phyloP scores from a whole-genome alignment of 2,113 vertebrate species.

The Onychostruthus taczanowskii region DNA sequence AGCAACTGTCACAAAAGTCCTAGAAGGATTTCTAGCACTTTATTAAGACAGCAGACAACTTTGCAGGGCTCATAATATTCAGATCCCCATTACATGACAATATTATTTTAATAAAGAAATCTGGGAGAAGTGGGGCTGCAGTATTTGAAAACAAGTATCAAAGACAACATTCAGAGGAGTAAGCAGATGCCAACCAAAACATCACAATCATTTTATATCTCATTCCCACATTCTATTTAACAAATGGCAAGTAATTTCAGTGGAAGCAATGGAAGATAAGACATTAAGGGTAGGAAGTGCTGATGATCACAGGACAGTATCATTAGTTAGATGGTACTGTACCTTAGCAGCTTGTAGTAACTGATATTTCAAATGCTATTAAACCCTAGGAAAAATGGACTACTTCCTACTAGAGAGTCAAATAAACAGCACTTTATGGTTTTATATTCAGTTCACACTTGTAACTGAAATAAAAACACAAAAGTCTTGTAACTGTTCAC shows the following conservation, averaged over 20 bases:
- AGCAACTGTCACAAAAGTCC: not conserved
- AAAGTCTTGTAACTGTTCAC: constrained; percentile 5
- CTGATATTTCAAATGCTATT: not conserved
- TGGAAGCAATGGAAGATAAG: not conserved
- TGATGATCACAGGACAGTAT: not conserved
- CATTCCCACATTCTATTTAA: not conserved
- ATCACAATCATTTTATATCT: not conserved
- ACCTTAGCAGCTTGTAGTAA: not conserved
- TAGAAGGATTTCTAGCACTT: not conserved
- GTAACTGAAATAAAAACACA: not conserved
- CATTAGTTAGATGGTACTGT: not conserved
- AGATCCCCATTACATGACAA: not conserved
- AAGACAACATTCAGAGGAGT: not conserved
- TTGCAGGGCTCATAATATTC: not conserved
- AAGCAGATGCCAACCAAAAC: not conserved
- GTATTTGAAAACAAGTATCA: not conserved
- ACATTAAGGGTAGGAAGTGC: not conserved
- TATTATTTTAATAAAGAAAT: not conserved
- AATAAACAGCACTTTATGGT: not conserved
- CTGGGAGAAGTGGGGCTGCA: not conserved
- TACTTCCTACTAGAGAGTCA: not conserved
- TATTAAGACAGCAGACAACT: not conserved
- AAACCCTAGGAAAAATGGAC: not conserved
- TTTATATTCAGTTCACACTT: constrained; percentile 29
- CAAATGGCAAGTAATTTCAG: not conserved